These are phyloP conservation scores for Periparus ater DNA, from an alignment of 2,797 vertebrate species.

Conservation along the genomic window DNA sequence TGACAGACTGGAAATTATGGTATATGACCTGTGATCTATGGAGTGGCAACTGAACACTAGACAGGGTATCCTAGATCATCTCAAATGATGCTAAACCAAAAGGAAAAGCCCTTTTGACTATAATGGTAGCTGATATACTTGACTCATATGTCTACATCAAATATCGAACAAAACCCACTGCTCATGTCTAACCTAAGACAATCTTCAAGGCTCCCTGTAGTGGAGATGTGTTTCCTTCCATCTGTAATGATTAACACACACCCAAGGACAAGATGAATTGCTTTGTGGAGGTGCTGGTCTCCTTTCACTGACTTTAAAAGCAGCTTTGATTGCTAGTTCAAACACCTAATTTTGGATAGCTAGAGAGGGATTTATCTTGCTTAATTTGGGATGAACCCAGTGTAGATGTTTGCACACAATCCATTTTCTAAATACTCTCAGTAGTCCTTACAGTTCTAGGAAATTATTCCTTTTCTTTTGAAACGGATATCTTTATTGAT, in stretches of 20 bases:
- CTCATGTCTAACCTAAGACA: neutral
- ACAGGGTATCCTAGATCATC: neutral
- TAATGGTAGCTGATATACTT: neutral
- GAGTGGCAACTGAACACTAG: neutral
- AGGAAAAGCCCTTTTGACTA: neutral
- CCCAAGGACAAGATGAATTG: neutral
- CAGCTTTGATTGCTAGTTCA: neutral
- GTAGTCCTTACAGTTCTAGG: neutral
- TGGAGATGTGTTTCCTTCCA: neutral
- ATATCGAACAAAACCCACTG: neutral
- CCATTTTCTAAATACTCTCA: neutral
- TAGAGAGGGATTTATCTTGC: neutral
- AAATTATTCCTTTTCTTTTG: neutral
- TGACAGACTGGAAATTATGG: neutral
- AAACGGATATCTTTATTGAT: neutral
- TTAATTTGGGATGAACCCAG: neutral
- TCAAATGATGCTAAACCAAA: neutral
- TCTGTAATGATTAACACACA: neutral
- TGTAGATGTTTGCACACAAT: neutral
- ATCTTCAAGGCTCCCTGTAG: neutral
- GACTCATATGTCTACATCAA: neutral
- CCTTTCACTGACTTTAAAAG: neutral
- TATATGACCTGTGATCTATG: neutral
- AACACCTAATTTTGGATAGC: neutral
- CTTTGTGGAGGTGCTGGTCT: neutral